Evolutionary conservation across 2,113 vertebrate species (phyloP).

Genomic region (Madoqua kirkii): DNA sequence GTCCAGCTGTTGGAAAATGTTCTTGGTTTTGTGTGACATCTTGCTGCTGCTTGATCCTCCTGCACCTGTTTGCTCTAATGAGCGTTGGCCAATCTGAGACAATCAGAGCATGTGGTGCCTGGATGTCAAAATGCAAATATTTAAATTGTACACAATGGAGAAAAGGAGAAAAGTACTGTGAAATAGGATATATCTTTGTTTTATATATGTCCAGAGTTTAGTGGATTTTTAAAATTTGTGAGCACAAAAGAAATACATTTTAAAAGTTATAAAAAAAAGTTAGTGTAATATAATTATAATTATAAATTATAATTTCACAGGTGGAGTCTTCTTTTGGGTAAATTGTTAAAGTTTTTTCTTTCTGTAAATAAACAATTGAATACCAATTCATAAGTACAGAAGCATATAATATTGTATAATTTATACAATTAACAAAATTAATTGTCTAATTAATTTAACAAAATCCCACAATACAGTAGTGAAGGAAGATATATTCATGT

Average conservation of each 20-base stretch:
- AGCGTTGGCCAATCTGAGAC: conserved; percentile 48
- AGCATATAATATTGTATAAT: not conserved
- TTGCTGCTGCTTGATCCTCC: conserved; percentile 45
- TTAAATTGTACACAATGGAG: conserved; percentile 58
- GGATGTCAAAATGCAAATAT: conserved; percentile 57
- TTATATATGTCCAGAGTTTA: not conserved
- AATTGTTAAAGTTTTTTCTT: not conserved
- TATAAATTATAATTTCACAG: not conserved
- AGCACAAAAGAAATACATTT: not conserved
- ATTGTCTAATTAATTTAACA: not conserved
- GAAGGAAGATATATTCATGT: not conserved
- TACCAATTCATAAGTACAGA: not conserved
- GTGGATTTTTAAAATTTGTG: not conserved
- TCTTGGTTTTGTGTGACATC: conserved; percentile 62
- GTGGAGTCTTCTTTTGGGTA: fast-evolving
- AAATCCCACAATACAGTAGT: not conserved
- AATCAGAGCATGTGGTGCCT: not conserved
- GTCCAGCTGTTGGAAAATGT: conserved; percentile 59
- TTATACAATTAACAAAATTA: not conserved
- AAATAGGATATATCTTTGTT: not conserved
- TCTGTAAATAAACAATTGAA: not conserved
- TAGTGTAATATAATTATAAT: not conserved
- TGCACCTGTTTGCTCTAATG: conserved; percentile 46
- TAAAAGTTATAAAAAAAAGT: not conserved
- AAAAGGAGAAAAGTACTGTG: not conserved